phyloP scores from a whole-genome alignment of 2,797 vertebrate genomes.

The Scleropages formosus region DNA sequence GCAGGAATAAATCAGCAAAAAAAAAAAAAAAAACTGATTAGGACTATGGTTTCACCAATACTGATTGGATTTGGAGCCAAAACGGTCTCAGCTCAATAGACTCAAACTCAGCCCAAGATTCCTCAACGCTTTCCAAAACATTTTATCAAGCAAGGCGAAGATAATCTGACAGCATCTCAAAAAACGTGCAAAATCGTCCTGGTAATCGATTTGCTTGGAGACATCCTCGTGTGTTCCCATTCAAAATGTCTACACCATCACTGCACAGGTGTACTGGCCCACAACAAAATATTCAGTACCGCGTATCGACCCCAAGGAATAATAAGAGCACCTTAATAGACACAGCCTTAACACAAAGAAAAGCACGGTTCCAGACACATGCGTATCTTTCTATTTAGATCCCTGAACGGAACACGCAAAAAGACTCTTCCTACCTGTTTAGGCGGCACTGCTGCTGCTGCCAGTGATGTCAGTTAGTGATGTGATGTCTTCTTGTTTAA shows the following conservation, averaged over 20 bases:
- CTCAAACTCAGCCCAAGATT: no score
- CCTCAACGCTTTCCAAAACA: no score
- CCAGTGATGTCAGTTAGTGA: conserved; percentile 51
- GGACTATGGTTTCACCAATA: neutral
- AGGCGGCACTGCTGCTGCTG: conserved; percentile 32
- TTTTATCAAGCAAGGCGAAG: no score
- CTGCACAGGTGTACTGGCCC: neutral
- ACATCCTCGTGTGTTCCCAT: no score
- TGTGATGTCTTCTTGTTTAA: conserved; percentile 42
- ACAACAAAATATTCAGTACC: neutral
- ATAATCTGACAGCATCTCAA: no score
- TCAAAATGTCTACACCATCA: no score
- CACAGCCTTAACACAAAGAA: neutral
- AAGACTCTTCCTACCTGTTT: conserved; percentile 50
- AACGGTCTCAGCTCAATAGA: neutral
- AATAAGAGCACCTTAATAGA: neutral
- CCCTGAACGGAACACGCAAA: neutral
- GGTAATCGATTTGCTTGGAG: no score
- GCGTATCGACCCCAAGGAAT: neutral
- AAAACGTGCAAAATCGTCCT: no score
- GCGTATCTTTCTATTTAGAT: neutral
- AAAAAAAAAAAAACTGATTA: neutral
- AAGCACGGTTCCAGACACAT: neutral
- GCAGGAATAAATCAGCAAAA: neutral
- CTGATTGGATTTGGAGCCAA: neutral